These are phyloP conservation scores for Sphenodon punctatus DNA, from an alignment of 2,797 vertebrate species.

Conservation along the genomic window DNA sequence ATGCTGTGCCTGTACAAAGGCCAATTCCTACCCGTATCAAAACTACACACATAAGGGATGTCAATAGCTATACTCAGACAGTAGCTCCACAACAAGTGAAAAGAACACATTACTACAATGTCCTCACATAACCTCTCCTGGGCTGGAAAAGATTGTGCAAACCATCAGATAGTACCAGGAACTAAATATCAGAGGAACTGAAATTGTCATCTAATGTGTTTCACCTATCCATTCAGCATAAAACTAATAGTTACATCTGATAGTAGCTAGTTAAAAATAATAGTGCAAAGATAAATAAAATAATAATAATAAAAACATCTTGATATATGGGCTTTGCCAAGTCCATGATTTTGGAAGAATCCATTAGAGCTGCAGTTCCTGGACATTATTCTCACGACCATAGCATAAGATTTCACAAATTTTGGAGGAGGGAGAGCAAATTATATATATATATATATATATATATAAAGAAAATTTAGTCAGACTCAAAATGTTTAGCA, in stretches of 20 bases:
- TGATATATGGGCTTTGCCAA: no score
- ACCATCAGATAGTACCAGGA: background rate
- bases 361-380: no score
- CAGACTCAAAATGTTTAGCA: no score
- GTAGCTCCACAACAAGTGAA: conserved; percentile 5
- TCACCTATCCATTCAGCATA: background rate
- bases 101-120: accelerated
- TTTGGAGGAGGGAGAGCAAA: no score
- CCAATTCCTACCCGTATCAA: conserved; percentile 26
- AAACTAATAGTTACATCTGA: background rate
- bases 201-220: background rate
- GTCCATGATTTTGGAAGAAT: no score
- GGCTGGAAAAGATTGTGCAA: background rate
- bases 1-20: background rate
- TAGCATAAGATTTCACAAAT: no score
- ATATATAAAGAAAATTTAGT: no score
- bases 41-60: conserved; percentile 8
- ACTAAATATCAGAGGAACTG: background rate
- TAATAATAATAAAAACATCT: no score
- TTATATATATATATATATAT: no score
- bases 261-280: background rate
- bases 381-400: no score
- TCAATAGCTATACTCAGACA: conserved; percentile 13
- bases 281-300: background rate
- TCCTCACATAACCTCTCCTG: background rate